Evolutionary conservation across 2,797 vertebrate genomes (phyloP).

Genomic region (Amazona finschi): DNA sequence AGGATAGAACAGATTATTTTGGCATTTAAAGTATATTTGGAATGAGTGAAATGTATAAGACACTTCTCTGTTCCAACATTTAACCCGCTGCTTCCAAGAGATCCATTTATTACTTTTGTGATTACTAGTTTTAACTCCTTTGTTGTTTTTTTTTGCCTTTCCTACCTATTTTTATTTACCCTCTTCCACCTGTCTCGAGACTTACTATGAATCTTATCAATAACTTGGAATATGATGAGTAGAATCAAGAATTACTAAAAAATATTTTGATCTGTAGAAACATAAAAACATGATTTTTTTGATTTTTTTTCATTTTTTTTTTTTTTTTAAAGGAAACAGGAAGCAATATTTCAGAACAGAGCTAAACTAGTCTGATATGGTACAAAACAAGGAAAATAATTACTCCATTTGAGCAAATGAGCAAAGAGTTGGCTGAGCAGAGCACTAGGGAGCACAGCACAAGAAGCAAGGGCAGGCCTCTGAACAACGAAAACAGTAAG

Average conservation of each 20-base stretch:
- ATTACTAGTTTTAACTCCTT: neutral
- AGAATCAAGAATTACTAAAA: neutral
- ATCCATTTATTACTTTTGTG: neutral
- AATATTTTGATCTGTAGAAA: neutral
- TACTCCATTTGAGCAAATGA: neutral
- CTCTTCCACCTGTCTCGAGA: neutral
- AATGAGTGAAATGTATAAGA: neutral
- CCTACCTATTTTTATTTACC: neutral
- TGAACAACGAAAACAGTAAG: neutral
- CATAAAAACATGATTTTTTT: neutral
- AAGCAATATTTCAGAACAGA: neutral
- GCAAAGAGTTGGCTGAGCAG: neutral
- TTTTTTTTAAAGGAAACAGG: neutral
- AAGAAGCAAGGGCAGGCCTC: neutral
- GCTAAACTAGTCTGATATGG: neutral
- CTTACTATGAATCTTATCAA: neutral
- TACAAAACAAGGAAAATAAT: neutral
- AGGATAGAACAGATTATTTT: constrained; percentile 4
- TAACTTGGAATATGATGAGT: neutral
- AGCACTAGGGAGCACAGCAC: neutral
- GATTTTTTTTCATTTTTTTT: too few species aligned
- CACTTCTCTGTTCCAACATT: neutral
- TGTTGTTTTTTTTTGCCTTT: neutral
- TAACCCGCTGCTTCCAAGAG: neutral
- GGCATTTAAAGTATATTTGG: constrained; percentile 14